Evolutionary conservation across 2,113 vertebrate species (phyloP), one percentile per base, ranked within the genome.

Genomic region (Alligator sinensis): DNA sequence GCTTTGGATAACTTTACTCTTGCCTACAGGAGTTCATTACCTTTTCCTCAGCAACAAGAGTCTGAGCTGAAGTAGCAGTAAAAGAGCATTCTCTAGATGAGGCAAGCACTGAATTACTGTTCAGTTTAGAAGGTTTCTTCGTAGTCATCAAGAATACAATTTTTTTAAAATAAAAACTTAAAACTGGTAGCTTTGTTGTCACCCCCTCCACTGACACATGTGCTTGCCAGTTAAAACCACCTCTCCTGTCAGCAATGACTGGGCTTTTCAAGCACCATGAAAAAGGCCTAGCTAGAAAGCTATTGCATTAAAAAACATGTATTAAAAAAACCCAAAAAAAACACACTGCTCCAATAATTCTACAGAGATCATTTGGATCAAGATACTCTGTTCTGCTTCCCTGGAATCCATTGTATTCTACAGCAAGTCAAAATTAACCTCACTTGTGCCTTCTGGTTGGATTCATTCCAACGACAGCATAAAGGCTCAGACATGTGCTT

Each of bases 181-280:
- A 70, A 19, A 54, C 70, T 72, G 9, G 55, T 84, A 66, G 70
- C 60, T 84, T 21, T 30, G 55, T 28, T 30, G 22, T 16, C 9
- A 28, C 14, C 89, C 66, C n/a, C 19, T 77, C 9, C 66, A 57
- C 55, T 66, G 30, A 34, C 15, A 57, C 77, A 68, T 0, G 0
- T 3, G 0, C 55, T 79, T 87, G 34, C 58, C 76, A 63, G 22
- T 8, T 11, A 85, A 82, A 82, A 30, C 10, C 27, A 63, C 17
- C 1, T 4, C 34, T 83, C 64, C 75, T 63, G 24, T 12, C 55
- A 80, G 75, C 16, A 76, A 66, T 80, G 82, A 60, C 0, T 47
- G 83, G 4, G 10, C 1, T 60, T n/a, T 54, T n/a, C 10, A 6
- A 21, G 47, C 47, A 80, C n/a, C 28, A 61, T 77, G 28, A 82